Evolutionary conservation across 2,113 vertebrate species (phyloP).

Genomic region (Ranitomeya variabilis): DNA sequence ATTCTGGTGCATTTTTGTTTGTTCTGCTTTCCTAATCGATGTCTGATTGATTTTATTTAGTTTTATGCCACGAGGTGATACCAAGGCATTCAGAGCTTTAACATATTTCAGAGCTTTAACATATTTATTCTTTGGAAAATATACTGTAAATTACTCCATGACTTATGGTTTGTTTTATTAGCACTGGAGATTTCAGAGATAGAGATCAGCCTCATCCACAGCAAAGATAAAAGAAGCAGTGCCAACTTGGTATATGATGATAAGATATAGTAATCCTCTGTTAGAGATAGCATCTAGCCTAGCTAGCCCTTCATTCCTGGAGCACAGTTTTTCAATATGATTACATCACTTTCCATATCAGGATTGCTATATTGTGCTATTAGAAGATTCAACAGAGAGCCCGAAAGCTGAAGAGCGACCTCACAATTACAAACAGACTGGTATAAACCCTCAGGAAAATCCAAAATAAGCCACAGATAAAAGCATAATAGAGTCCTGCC

Average conservation of each 20-base stretch:
- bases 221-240: conserved; percentile 2
- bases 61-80: not conserved
- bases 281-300: conserved; percentile 34
- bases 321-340: conserved; percentile 45
- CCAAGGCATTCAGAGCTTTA: not conserved
- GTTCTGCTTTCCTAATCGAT: conserved; percentile 20
- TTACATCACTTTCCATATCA: conserved; percentile 38
- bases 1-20: conserved; percentile 33
- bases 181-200: not conserved
- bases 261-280: conserved; percentile 29
- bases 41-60: conserved; percentile 14
- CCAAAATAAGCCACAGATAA: conserved; percentile 27
- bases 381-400: conserved; percentile 1
- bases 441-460: conserved; percentile 7
- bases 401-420: not conserved
- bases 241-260: conserved; percentile 2
- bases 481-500: not conserved
- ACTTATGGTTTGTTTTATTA: conserved; percentile 20
- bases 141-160: not conserved
- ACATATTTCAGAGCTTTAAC: not conserved
- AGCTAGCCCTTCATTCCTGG: conserved; percentile 34
- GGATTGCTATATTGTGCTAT: conserved; percentile 22
- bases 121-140: conserved; percentile 20
- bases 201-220: not conserved
- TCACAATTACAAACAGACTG: conserved; percentile 33